These are phyloP conservation scores for Matsumurasca onukii DNA, from an alignment of 1,140 invertebrate genomes.

Conservation along the genomic window DNA sequence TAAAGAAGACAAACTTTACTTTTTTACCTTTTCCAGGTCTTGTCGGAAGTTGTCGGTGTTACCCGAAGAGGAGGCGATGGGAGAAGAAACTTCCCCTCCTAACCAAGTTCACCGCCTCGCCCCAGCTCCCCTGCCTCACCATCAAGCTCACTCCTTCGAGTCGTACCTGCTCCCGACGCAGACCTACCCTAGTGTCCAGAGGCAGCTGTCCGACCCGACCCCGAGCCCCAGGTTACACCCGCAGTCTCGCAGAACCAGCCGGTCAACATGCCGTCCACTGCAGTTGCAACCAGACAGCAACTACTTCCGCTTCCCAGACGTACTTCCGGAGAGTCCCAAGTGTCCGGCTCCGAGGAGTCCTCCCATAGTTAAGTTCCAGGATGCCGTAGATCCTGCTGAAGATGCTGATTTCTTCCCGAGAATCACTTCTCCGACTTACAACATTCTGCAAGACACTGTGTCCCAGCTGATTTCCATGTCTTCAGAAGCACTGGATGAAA, in stretches of 20 bases:
- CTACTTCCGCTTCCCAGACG: slow-evolving; percentile 29
- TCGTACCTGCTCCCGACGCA: slow-evolving; percentile 34
- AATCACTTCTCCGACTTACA: slow-evolving; percentile 32
- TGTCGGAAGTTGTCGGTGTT: slow-evolving; percentile 38
- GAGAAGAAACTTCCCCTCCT: slow-evolving; percentile 31
- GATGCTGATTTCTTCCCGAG: slow-evolving; percentile 6
- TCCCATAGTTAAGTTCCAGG: slow-evolving; percentile 8
- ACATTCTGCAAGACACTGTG: slow-evolving; percentile 33
- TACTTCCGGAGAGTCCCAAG: neutral
- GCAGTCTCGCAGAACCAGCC: neutral
- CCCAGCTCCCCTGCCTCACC: slow-evolving; percentile 24
- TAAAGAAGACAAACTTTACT: too few relatives aligned
- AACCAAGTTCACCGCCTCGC: slow-evolving; percentile 13
- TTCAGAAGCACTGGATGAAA: slow-evolving; percentile 6
- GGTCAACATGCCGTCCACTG: slow-evolving; percentile 32
- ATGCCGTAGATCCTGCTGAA: neutral
- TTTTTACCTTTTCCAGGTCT: slow-evolving; percentile 30
- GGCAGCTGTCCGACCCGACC: slow-evolving; percentile 38
- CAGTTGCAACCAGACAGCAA: slow-evolving; percentile 22
- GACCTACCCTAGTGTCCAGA: slow-evolving; percentile 4
- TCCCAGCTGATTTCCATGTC: slow-evolving; percentile 35
- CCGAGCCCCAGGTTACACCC: slow-evolving; percentile 14
- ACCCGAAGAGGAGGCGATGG: slow-evolving; percentile 36
- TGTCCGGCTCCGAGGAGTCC: slow-evolving; percentile 8
- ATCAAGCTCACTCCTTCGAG: slow-evolving; percentile 39